A percentile compares a stretch with the other conserved stretches of the same genome.
phyloP scores from a whole-genome alignment of 2,888 invertebrate species.

The Tholera decimalis region DNA sequence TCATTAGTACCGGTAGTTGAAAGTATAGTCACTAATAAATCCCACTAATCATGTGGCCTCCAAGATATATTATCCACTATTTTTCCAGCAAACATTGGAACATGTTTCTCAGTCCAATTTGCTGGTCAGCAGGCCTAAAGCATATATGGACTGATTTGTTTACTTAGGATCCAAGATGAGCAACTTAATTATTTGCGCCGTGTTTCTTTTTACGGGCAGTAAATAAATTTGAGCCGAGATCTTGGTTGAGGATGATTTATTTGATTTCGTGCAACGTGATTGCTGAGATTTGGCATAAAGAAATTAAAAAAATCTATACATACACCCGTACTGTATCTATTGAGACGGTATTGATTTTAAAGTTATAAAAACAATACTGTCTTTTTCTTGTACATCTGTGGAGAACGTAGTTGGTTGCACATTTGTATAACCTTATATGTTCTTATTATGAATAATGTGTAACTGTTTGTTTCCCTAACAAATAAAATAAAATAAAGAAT shows the following conservation, averaged over 20 bases:
- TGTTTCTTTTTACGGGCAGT: slow-evolving; percentile 58
- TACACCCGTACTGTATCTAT: too few species aligned
- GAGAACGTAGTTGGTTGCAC: too few species aligned
- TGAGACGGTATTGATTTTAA: too few species aligned
- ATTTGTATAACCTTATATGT: too few species aligned
- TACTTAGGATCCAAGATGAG: slow-evolving; percentile 63
- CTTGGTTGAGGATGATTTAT: slow-evolving; percentile 28
- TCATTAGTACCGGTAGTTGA: slow-evolving; percentile 42
- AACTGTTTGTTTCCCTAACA: too few species aligned
- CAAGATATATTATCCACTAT: slow-evolving; percentile 45
- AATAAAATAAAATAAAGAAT: too few species aligned
- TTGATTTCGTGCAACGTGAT: slow-evolving; percentile 33
- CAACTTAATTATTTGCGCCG: slow-evolving; percentile 55
- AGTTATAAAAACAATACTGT: too few species aligned
- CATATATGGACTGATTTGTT: slow-evolving; percentile 57
- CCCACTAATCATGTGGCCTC: slow-evolving; percentile 49
- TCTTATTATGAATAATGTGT: too few species aligned
- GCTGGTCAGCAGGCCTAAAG: slow-evolving; percentile 49
- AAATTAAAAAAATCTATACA: too few species aligned
- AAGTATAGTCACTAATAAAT: slow-evolving; percentile 25
- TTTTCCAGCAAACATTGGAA: slow-evolving; percentile 45
- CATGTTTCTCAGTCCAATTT: slow-evolving; percentile 51
- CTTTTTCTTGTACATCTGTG: too few species aligned
- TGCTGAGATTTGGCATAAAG: neutral
- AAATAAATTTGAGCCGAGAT: slow-evolving; percentile 55